Conservation (phyloP, 2,888 invertebrate species). For the Leucophora obtusa region DNA sequence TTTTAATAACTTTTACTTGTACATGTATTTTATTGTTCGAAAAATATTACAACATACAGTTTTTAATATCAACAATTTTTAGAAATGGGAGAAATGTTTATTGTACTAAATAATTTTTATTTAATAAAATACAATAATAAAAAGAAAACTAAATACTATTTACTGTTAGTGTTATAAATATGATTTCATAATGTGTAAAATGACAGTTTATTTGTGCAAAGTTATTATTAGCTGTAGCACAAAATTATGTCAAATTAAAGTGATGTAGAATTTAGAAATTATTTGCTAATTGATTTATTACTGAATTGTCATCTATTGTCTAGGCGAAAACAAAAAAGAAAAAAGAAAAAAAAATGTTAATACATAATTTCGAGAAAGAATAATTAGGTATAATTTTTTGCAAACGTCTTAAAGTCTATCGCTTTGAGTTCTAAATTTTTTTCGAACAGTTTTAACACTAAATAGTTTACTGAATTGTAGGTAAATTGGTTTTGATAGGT, state of each 20-base stretch:
- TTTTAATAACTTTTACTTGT: slow-evolving; percentile 43
- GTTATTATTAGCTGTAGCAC: too few relatives aligned
- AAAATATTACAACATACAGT: slow-evolving; percentile 29
- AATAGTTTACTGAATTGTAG: too few relatives aligned
- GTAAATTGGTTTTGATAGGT: too few relatives aligned
- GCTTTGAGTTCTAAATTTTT: too few relatives aligned
- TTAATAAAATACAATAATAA: background rate
- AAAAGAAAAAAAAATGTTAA: too few relatives aligned
- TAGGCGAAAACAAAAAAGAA: too few relatives aligned
- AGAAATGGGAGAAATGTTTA: background rate
- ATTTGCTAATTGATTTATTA: background rate
- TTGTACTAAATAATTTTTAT: background rate
- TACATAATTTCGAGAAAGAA: too few relatives aligned
- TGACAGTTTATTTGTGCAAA: slow-evolving; percentile 3
- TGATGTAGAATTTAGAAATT: background rate
- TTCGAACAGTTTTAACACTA: too few relatives aligned
- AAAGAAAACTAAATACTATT: background rate
- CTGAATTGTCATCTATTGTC: background rate
- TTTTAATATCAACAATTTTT: background rate
- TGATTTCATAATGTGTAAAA: slow-evolving; percentile 24
- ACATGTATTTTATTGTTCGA: background rate
- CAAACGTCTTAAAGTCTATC: too few relatives aligned
- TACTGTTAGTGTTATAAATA: background rate
- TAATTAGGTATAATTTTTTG: too few relatives aligned
- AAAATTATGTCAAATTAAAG: too few relatives aligned